phyloP scores from a whole-genome alignment of 2,797 vertebrate species.

The Morelia viridis region DNA sequence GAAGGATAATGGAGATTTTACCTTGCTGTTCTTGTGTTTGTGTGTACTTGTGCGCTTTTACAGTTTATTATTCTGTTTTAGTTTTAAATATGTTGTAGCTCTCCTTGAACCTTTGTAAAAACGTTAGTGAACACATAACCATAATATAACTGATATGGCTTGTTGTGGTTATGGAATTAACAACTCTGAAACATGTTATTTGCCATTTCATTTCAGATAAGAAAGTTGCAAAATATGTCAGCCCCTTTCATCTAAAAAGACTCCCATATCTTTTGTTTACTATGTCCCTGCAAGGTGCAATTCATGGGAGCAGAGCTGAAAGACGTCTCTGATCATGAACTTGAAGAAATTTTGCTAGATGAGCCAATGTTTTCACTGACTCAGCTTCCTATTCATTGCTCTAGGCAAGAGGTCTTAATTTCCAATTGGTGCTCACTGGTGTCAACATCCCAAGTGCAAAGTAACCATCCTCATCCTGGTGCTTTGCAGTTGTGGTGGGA shows the following conservation, averaged over 20 bases:
- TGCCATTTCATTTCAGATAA: neutral
- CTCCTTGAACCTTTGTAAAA: neutral
- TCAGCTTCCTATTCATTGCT: neutral
- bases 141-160: neutral
- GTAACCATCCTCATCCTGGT: neutral
- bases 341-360: neutral
- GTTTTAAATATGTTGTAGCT: constrained; percentile 3
- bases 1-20: neutral
- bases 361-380: neutral
- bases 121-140: neutral
- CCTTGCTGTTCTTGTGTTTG: neutral
- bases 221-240: neutral
- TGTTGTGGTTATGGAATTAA: neutral
- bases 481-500: neutral
- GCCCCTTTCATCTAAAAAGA: neutral
- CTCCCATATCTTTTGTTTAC: neutral
- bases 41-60: neutral
- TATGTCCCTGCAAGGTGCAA: neutral
- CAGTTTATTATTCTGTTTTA: constrained; percentile 22
- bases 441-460: neutral
- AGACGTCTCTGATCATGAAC: neutral
- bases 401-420: neutral
- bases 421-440: neutral
- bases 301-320: neutral
- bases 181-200: neutral